Base-by-base conservation (phyloP, 2,113 vertebrate species). In the Gambusia holbrooki region DNA sequence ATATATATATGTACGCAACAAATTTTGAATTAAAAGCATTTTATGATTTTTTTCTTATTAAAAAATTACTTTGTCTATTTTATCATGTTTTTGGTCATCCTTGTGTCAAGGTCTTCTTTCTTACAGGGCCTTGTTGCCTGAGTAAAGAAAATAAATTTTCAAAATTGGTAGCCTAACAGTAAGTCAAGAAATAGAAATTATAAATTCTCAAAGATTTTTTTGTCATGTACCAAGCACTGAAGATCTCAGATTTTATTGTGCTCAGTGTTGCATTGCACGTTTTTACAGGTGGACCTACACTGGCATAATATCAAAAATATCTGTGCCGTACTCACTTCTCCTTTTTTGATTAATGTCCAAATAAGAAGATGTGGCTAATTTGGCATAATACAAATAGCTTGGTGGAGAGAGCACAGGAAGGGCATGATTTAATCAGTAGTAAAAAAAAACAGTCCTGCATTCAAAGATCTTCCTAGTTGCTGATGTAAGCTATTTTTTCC, bases 391-490 rank as follows among this genome's bases (percentile, higher is more conserved):
- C 45, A 77, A 81, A 68, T 62, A 80, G 28, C 66, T 70, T 74
- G 48, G 62, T 35, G 28, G 67, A 75, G 77, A 79, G 45, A 48
- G 66, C 83, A 80, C 45, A 70, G 54, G 48, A 79, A 69, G 62
- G 66, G 51, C 77, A 83, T 79, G 81, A 90, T 89, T 80, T 80
- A 84, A 70, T 83, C 54, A 66, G 76, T 61, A 60, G 27, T 74
- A n/a, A 27, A 32, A 29, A 19, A 32, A 32, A 70, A 42, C 62
- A 76, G 51, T 82, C 84, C 62, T 68, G 62, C 74, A 83, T 86
- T 87, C 69, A 84, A 84, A 84, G 74, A 72, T 83, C 80, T 66
- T 84, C 71, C 71, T 58, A 68, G 65, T 48, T 87, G 86, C 89
- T 89, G 86, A 87, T 76, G 76, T 81, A 81, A 89, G 88, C 88